Base-by-base conservation (phyloP, 1,140 invertebrate genomes). In the Eurosta solidaginis region DNA sequence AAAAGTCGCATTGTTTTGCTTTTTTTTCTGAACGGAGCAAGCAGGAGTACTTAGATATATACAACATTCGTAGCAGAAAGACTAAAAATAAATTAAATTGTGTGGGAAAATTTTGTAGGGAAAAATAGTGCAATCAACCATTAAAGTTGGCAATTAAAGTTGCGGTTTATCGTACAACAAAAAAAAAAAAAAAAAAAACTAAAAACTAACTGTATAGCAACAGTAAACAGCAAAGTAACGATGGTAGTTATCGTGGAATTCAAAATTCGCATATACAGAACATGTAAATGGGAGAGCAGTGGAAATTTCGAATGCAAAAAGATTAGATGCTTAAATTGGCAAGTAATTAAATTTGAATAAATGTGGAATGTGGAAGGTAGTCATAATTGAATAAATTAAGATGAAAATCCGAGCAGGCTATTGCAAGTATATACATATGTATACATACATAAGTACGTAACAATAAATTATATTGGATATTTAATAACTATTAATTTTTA, bases 1-100 rank as follows among this genome's bases (percentile, higher is more conserved):
- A 17, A 68, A 68, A 68, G 40, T 40, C 17, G n/a, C 33, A 20
- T 42, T 42, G n/a, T n/a, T 17, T n/a, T 68, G 27, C 20, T 68
- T 20, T 33, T 59, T 12, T 0, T 1, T 59, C 36, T 63, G 36
- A 9, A 63, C 20, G 20, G 10, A 42, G 22, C 20, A 40, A 42
- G 6, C 20, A 40, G 7, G 6, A 52, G 2, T 22, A n/a, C n/a
- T n/a, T n/a, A n/a, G n/a, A n/a, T n/a, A n/a, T n/a, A n/a, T n/a
- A n/a, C n/a, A n/a, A n/a, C n/a, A n/a, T n/a, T n/a, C n/a, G n/a
- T n/a, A 52, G 25, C 10, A 52, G 6, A 2, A 54, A 68, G 40
- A 42, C 59, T 68, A 22, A 68, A 68, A 40, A 36, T 68, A 22
- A 42, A 68, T 68, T 68, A 36, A 68, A 36, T 42, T 68, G 59